phyloP scores from a whole-genome alignment of 2,888 invertebrate genomes.

The Cheilosia variabilis region DNA sequence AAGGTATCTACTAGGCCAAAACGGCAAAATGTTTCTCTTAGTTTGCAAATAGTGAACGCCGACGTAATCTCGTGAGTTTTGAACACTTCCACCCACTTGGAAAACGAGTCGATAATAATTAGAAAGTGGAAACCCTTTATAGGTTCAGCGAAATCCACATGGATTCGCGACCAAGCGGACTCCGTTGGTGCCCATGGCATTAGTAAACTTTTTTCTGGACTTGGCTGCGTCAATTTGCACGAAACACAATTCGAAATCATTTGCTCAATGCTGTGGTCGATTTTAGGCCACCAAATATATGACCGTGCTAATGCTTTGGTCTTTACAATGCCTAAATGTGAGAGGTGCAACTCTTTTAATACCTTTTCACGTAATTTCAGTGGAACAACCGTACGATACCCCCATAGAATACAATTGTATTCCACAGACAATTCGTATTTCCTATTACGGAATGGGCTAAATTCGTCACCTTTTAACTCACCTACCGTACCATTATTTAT shows the following conservation, averaged over 20 bases:
- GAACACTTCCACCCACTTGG: conserved; percentile 49
- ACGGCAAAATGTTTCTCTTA: conserved; percentile 23
- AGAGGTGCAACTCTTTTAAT: background rate
- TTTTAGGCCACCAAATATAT: conserved; percentile 48
- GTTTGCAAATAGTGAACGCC: background rate
- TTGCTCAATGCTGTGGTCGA: conserved; percentile 23
- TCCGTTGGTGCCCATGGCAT: conserved; percentile 41
- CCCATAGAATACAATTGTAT: background rate
- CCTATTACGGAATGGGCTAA: background rate
- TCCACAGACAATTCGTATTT: background rate
- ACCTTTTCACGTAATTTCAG: background rate
- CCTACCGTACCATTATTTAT: background rate
- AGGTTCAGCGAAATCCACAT: conserved; percentile 43
- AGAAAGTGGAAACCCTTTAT: conserved; percentile 27
- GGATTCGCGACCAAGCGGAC: conserved; percentile 33
- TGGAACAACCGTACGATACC: background rate
- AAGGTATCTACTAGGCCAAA: conserved; percentile 55
- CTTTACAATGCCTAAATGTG: conserved; percentile 12
- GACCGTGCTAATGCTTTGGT: conserved; percentile 19
- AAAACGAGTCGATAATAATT: conserved; percentile 42
- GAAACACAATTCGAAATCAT: conserved; percentile 17
- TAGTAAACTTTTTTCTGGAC: conserved; percentile 24
- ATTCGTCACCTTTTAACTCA: background rate
- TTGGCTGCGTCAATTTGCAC: conserved; percentile 16
- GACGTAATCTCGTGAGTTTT: conserved; percentile 22